A percentile compares a stretch with the other conserved stretches of the same genome.
Evolutionary conservation across 2,888 invertebrate species (phyloP).

Genomic region (Melikaiella ostensackeni): DNA sequence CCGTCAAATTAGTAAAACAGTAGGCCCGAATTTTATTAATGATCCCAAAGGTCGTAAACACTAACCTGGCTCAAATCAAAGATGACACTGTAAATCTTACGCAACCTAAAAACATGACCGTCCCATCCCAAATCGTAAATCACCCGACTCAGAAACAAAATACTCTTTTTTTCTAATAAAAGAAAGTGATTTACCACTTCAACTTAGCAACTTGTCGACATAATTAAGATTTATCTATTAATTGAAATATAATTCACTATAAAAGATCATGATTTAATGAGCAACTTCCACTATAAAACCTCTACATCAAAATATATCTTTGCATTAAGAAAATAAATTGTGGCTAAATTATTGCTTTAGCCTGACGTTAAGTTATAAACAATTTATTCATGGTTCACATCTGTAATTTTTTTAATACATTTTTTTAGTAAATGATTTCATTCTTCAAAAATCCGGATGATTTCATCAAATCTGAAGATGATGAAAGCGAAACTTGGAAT

Average conservation of each 20-base stretch:
- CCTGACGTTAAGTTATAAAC: background rate
- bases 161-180: constrained; percentile 18
- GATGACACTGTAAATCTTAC: constrained; percentile 27
- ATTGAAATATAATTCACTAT: constrained; percentile 22
- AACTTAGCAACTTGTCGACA: constrained; percentile 28
- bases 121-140: constrained; percentile 24
- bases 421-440: background rate
- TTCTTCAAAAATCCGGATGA: background rate
- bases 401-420: too few species aligned
- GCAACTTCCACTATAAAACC: background rate
- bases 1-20: constrained; percentile 22
- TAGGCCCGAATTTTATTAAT: constrained; percentile 24
- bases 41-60: constrained; percentile 9
- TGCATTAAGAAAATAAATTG: background rate
- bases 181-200: constrained; percentile 29
- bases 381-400: background rate
- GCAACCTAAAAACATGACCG: constrained; percentile 24
- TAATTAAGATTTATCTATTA: constrained; percentile 33
- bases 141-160: background rate
- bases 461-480: background rate
- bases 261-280: constrained; percentile 13
- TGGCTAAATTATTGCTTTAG: background rate
- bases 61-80: constrained; percentile 29
- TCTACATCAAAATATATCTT: background rate
- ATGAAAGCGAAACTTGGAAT: background rate